A percentile compares a stretch with the other conserved stretches of the same genome.
These are phyloP conservation scores for Sebastiscus albofasciatus DNA, from an alignment of 2,797 vertebrate species.

Conservation along the genomic window DNA sequence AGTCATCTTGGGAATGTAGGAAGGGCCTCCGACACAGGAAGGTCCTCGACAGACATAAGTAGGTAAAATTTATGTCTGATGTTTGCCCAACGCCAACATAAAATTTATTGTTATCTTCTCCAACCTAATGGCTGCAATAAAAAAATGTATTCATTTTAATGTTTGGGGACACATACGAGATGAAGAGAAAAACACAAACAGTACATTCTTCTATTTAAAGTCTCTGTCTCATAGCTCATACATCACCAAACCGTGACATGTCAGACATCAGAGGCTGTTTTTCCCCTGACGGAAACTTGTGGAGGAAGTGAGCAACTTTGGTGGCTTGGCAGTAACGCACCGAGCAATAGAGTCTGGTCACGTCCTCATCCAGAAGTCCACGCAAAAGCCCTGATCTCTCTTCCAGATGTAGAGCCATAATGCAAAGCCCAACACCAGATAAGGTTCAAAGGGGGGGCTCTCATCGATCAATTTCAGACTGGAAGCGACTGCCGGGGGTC, in stretches of 20 bases:
- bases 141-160: constrained; percentile 8
- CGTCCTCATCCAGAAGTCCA: constrained; percentile 70
- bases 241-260: constrained; percentile 66
- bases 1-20: constrained; percentile 31
- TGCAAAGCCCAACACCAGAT: constrained; percentile 72
- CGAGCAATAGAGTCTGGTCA: constrained; percentile 74
- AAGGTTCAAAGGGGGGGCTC: constrained; percentile 67
- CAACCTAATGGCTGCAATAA: constrained; percentile 19
- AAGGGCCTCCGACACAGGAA: constrained; percentile 26
- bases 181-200: constrained; percentile 56
- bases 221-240: constrained; percentile 64
- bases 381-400: constrained; percentile 68
- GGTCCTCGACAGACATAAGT: constrained; percentile 23
- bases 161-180: constrained; percentile 30
- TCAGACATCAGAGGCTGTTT: constrained; percentile 66
- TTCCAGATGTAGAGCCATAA: constrained; percentile 75
- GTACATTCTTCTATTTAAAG: constrained; percentile 54
- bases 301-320: constrained; percentile 76
- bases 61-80: constrained; percentile 27
- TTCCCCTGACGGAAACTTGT: constrained; percentile 70
- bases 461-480: constrained; percentile 76
- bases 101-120: constrained; percentile 37
- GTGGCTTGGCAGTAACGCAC: constrained; percentile 78
- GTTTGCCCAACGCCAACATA: constrained; percentile 2
- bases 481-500: constrained; percentile 62